Percentiles rank a stretch among this genome's conserved stretches.
Evolutionary conservation across 1,140 invertebrate species (phyloP).

Genomic region (Nylanderia fulva): DNA sequence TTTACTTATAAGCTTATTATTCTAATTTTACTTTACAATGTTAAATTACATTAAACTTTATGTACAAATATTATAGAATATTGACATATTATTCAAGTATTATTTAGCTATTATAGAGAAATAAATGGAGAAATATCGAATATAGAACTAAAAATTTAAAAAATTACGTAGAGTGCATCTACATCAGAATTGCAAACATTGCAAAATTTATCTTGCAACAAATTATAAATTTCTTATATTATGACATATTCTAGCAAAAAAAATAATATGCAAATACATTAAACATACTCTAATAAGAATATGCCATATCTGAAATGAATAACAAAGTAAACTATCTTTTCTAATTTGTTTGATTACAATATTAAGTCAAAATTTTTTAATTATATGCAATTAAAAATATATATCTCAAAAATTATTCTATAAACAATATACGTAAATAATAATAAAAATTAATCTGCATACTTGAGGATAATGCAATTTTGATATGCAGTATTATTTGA

Average conservation of each 20-base stretch:
- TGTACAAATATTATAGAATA: neutral
- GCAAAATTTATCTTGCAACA: neutral
- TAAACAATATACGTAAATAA: conserved; percentile 24
- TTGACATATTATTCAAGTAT: conserved; percentile 30
- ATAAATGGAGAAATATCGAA: neutral
- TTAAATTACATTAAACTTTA: conserved; percentile 13
- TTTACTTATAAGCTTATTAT: conserved; percentile 22
- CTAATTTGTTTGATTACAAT: neutral
- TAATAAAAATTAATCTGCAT: conserved; percentile 2
- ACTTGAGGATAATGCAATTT: conserved; percentile 30
- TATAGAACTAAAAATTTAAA: conserved; percentile 1
- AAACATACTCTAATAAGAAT: neutral
- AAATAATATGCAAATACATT: neutral
- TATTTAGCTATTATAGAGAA: conserved; percentile 13
- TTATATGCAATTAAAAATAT: neutral
- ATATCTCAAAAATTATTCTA: conserved; percentile 5
- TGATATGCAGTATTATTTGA: conserved; percentile 50
- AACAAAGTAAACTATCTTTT: neutral
- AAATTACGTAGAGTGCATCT: neutral
- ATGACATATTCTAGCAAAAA: conserved; percentile 23
- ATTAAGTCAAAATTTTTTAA: conserved; percentile 3
- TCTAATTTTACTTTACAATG: conserved; percentile 9
- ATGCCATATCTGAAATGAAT: neutral
- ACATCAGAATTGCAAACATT: neutral
- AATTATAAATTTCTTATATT: neutral